Percentiles rank a stretch among this genome's conserved stretches.
Evolutionary conservation across 1,140 invertebrate species (phyloP).

Genomic region (Hypsibius dujardini): DNA sequence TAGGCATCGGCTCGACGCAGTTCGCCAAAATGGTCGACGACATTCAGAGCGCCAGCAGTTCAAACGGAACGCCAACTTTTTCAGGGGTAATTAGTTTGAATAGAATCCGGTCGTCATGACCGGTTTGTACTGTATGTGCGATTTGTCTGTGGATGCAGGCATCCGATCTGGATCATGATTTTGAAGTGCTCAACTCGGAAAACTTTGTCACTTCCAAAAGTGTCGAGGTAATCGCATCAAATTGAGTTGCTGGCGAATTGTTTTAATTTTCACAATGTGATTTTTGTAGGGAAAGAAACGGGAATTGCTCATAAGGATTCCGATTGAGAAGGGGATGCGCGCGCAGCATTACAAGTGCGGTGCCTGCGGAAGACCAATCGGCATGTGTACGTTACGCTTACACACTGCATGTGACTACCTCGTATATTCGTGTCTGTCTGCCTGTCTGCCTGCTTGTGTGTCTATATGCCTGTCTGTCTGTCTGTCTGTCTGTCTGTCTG

Average conservation of each 20-base stretch:
- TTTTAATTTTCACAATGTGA: not conserved
- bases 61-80: not conserved
- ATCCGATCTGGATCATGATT: not conserved
- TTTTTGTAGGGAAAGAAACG: slow-evolving; percentile 34
- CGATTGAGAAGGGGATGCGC: slow-evolving; percentile 62
- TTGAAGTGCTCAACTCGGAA: slow-evolving; percentile 6
- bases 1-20: slow-evolving; percentile 1
- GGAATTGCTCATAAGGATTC: slow-evolving; percentile 47
- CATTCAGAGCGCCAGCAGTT: slow-evolving; percentile 10
- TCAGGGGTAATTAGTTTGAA: not conserved
- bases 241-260: not conserved
- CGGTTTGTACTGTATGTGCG: too few relatives aligned
- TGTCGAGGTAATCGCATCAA: not conserved
- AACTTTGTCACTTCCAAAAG: not conserved
- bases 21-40: slow-evolving; percentile 4
- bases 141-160: not conserved
- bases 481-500: not conserved
- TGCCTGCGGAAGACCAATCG: slow-evolving; percentile 54
- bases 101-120: not conserved
- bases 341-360: slow-evolving; percentile 67
- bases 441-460: not conserved
- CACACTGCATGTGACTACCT: not conserved
- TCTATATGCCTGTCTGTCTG: too few relatives aligned
- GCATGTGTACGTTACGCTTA: slow-evolving; percentile 40
- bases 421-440: not conserved